Percentiles rank a stretch among this genome's conserved stretches.
Evolutionary conservation across 2,888 invertebrate genomes (phyloP).

Genomic region (Trichacis sp.): DNA sequence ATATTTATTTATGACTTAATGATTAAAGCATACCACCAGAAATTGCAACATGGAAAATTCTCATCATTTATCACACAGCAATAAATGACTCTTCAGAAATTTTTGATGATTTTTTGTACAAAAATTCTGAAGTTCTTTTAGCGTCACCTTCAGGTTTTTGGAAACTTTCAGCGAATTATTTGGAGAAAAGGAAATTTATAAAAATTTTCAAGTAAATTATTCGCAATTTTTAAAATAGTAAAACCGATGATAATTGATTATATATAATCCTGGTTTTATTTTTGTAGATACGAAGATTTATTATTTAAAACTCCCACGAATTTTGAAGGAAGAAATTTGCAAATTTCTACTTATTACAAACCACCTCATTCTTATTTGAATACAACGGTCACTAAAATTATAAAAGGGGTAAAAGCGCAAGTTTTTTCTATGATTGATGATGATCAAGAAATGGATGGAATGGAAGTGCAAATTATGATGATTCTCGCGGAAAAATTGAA

Average conservation of each 20-base stretch:
- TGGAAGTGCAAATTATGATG: constrained; percentile 55
- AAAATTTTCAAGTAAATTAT: constrained; percentile 50
- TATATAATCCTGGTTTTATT: no score
- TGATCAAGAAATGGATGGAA: constrained; percentile 56
- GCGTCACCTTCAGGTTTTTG: constrained; percentile 49
- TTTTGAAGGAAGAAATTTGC: constrained; percentile 52
- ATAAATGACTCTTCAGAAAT: constrained; percentile 40
- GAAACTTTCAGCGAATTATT: constrained; percentile 55
- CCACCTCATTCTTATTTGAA: constrained; percentile 57
- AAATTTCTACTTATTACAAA: constrained; percentile 49
- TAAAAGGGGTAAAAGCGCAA: constrained; percentile 48
- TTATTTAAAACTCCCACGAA: constrained; percentile 39
- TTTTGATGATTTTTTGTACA: constrained; percentile 49
- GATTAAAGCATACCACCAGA: constrained; percentile 48
- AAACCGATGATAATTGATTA: no score
- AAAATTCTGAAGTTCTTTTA: constrained; percentile 52
- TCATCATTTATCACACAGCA: constrained; percentile 47
- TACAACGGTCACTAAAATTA: constrained; percentile 45
- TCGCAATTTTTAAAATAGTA: no score
- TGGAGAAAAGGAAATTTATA: constrained; percentile 49
- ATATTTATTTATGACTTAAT: background rate
- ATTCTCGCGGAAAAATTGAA: constrained; percentile 57
- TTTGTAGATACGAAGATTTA: constrained; percentile 48
- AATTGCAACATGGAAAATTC: constrained; percentile 51
- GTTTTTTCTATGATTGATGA: constrained; percentile 37